Base-by-base conservation (phyloP, 1,140 invertebrate species). In the Odontomachus brunneus region DNA sequence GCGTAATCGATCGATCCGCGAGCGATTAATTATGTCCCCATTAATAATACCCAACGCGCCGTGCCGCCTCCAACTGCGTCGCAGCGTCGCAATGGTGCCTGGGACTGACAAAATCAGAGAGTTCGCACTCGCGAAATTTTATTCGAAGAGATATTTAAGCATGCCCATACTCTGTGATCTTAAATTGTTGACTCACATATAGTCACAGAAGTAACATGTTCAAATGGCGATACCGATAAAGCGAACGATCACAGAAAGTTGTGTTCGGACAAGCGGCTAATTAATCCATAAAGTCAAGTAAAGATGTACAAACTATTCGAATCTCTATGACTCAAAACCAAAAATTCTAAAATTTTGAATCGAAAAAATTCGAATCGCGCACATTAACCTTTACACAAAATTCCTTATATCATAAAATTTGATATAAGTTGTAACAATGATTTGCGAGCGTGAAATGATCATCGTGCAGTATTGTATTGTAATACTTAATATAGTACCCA, bases 1-100 rank as follows among this genome's bases (percentile, higher is more conserved):
- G 66, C 19, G 49, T 76, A 76, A 76, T 76, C 60, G 62, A 78
- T 78, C 74, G 62, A 26, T 66, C 22, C 59, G 5, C 62, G 5
- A 26, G 49, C 49, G 12, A 78, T 53, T 67, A 78, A 53, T 78
- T 78, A 78, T 22, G 22, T 67, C 17, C 17, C 22, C 33, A 66
- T 67, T 78, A 78, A 69, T 69, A 69, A 44, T 78, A n/a, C 11
- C 19, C 14, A 62, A 9, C 17, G 19, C 11, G 26, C 22, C 0
- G 19, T 26, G 74, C 22, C 49, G 26, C 17, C 3, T 17, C 49
- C 62, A 38, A 78, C 19, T 78, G 19, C 62, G 19, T 38, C 51
- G 22, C 22, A 19, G 26, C n/a, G n/a, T 55, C 15, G 19, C 22
- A 44, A 11, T 14, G n/a, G n/a, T 74, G 14, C 9, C n/a, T 49